Evolutionary conservation across 2,888 invertebrate species (phyloP).

Genomic region (Amphipyra berbera): DNA sequence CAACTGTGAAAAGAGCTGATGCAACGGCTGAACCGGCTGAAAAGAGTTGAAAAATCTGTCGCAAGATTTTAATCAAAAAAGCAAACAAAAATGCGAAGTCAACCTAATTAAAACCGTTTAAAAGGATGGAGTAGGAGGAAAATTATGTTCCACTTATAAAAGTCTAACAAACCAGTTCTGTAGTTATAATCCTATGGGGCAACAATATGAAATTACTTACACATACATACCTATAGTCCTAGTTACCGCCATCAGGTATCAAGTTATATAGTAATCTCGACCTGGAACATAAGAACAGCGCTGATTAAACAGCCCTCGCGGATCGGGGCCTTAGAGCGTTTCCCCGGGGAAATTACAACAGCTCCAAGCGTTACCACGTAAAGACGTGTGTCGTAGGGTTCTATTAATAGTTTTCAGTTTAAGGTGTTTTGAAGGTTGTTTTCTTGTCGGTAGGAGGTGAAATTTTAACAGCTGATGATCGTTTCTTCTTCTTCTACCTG

Average conservation of each 20-base stretch:
- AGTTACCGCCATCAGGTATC: slow-evolving; percentile 24
- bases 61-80: too few species aligned
- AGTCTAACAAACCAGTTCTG: too few species aligned
- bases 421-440: not conserved
- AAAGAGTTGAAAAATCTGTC: too few species aligned
- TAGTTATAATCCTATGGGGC: not conserved
- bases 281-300: slow-evolving; percentile 39
- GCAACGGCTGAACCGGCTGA: too few species aligned
- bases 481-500: too few species aligned
- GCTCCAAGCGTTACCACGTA: slow-evolving; percentile 29
- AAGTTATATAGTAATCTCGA: slow-evolving; percentile 40
- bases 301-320: slow-evolving; percentile 53
- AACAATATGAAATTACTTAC: slow-evolving; percentile 5
- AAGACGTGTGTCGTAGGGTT: slow-evolving; percentile 25
- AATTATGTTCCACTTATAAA: too few species aligned
- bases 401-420: slow-evolving; percentile 35
- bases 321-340: slow-evolving; percentile 21
- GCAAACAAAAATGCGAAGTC: too few species aligned
- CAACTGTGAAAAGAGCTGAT: too few species aligned
- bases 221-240: not conserved
- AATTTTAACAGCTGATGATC: too few species aligned
- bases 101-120: too few species aligned
- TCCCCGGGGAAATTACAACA: slow-evolving; percentile 55
- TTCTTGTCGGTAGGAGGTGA: too few species aligned
- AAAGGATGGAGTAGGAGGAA: too few species aligned